These are phyloP conservation scores for Galendromus occidentalis DNA, from an alignment of 1,140 invertebrate species.

Conservation along the genomic window DNA sequence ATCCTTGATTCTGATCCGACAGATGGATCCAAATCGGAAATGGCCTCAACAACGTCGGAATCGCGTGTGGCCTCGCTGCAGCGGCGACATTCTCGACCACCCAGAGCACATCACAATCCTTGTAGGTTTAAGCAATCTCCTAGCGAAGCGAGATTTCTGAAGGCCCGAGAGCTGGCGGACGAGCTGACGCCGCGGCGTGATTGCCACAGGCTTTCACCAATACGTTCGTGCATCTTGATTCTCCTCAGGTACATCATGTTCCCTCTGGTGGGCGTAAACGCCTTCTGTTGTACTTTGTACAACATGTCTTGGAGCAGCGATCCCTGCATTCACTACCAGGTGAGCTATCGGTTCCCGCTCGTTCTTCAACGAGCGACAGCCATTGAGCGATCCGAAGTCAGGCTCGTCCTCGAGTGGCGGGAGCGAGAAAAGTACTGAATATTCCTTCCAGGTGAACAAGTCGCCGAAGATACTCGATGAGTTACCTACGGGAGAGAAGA, in stretches of 20 bases:
- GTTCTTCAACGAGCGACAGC: background rate
- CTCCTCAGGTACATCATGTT: conserved; percentile 5
- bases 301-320: background rate
- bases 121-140: background rate
- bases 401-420: background rate
- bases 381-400: background rate
- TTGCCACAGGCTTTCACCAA: background rate
- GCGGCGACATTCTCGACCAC: background rate
- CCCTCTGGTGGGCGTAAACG: background rate
- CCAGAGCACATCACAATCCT: background rate
- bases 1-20: background rate
- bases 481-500: background rate
- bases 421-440: background rate
- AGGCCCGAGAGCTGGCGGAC: background rate
- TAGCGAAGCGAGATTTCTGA: too few species aligned
- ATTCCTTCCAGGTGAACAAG: background rate
- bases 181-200: background rate
- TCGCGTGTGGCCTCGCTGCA: background rate
- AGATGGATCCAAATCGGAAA: conserved; percentile 9
- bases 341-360: background rate
- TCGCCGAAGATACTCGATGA: background rate
- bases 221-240: background rate
- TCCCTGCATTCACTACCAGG: background rate
- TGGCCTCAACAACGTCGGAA: background rate
- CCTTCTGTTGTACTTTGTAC: background rate